These are phyloP conservation scores for Sanderia malayensis DNA, from an alignment of 30 jellyfish, hydroid and myxozoan species.

Conservation along the genomic window DNA sequence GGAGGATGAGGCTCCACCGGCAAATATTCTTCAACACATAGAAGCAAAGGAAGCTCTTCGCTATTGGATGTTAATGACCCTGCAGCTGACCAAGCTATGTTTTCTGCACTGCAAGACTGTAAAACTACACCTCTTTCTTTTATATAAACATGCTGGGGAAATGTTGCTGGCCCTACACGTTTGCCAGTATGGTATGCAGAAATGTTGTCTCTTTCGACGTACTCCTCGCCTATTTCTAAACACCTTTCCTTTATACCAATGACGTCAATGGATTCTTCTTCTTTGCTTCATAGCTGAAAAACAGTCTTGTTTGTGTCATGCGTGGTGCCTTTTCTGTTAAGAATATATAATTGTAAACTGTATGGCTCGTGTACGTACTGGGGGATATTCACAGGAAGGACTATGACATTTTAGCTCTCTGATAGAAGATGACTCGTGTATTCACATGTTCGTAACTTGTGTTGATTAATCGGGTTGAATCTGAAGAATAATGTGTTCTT, in stretches of 20 bases:
- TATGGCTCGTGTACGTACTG: no score
- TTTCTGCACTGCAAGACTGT: not conserved
- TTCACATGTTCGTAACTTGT: no score
- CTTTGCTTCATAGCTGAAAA: not conserved
- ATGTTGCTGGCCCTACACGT: not conserved
- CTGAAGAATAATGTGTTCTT: no score
- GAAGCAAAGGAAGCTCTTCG: not conserved
- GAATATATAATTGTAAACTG: no score
- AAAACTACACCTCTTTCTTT: not conserved
- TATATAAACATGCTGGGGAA: not conserved
- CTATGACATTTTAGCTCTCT: no score
- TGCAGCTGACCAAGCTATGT: slow-evolving; percentile 2
- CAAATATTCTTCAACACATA: not conserved
- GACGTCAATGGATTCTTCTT: not conserved
- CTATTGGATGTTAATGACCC: not conserved
- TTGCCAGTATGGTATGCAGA: not conserved
- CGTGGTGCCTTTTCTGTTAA: slow-evolving; percentile 4
- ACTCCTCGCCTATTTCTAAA: not conserved
- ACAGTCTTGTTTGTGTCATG: not conserved
- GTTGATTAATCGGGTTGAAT: no score
- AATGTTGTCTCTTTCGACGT: not conserved
- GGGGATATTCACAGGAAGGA: no score
- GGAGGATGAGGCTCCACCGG: slow-evolving; percentile 1
- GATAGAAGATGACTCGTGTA: no score
- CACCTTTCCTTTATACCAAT: not conserved